A percentile compares a stretch with the other conserved stretches of the same genome.
These are phyloP conservation scores for Phenganax stokvisi DNA, from an alignment of 92 coral and sea anemone genomes.

Conservation along the genomic window DNA sequence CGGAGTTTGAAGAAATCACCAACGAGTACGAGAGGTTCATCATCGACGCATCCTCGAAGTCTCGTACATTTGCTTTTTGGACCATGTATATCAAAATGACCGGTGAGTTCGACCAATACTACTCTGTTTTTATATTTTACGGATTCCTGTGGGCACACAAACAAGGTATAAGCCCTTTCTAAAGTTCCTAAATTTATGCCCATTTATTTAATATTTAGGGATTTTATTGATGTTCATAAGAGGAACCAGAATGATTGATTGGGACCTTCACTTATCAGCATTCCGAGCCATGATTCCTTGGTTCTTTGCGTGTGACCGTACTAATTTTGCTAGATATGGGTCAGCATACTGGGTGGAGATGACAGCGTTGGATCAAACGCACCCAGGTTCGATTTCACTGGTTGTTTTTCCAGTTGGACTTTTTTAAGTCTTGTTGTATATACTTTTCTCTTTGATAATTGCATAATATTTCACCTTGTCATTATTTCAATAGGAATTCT, in stretches of 20 bases:
- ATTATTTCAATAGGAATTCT: neutral
- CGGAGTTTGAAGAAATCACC: slow-evolving; percentile 20
- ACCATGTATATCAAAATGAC: slow-evolving; percentile 39
- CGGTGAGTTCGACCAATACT: slow-evolving; percentile 3
- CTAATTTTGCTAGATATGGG: slow-evolving; percentile 17
- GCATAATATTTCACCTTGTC: neutral
- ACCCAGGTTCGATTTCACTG: slow-evolving; percentile 20
- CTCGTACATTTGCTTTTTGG: slow-evolving; percentile 33
- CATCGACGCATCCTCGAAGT: neutral
- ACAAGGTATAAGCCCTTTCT: too few species aligned
- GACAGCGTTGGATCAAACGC: slow-evolving; percentile 12
- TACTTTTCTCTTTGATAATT: neutral
- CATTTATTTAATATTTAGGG: too few species aligned
- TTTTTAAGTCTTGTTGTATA: neutral
- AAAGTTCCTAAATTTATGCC: too few species aligned
- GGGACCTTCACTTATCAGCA: slow-evolving; percentile 25
- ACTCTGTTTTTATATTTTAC: too few species aligned
- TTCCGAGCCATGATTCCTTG: slow-evolving; percentile 28
- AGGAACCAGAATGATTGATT: neutral
- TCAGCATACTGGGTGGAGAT: slow-evolving; percentile 28
- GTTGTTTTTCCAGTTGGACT: neutral
- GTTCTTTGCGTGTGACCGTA: slow-evolving; percentile 22
- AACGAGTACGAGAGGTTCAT: slow-evolving; percentile 38
- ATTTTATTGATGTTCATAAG: too few species aligned
- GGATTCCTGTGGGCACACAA: too few species aligned